A percentile compares a stretch with the other conserved stretches of the same genome.
These are phyloP conservation scores for Epirrhoe tristata DNA, from an alignment of 2,888 invertebrate species.

Conservation along the genomic window DNA sequence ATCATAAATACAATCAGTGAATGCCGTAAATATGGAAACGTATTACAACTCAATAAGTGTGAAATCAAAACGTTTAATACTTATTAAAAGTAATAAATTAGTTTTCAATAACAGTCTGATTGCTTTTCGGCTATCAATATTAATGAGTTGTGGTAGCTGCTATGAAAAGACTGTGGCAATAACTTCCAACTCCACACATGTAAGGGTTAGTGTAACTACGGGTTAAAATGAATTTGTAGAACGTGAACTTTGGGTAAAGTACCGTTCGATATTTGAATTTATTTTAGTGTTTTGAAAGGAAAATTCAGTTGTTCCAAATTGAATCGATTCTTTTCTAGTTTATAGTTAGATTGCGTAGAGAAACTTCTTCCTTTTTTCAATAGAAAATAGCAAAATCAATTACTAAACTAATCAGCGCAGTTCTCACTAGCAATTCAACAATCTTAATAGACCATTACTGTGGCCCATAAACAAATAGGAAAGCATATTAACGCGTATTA, in stretches of 20 bases:
- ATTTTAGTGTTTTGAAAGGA: neutral
- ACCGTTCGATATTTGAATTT: neutral
- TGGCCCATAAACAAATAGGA: conserved; percentile 60
- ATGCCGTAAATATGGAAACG: conserved; percentile 22
- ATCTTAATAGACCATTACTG: conserved; percentile 59
- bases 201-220: neutral
- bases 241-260: neutral
- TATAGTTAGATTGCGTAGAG: neutral
- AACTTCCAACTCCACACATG: neutral
- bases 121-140: conserved; percentile 21
- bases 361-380: conserved; percentile 1
- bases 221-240: neutral
- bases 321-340: neutral
- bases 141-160: conserved; percentile 18
- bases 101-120: conserved; percentile 33
- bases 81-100: conserved; percentile 56
- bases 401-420: conserved; percentile 42
- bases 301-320: neutral
- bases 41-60: conserved; percentile 57
- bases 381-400: conserved; percentile 43
- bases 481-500: conserved; percentile 56
- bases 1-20: conserved; percentile 29
- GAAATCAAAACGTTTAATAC: conserved; percentile 61
- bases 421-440: conserved; percentile 52
- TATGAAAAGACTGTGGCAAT: conserved; percentile 14